These are phyloP conservation scores for Troides oblongomaculatus DNA, from an alignment of 2,888 invertebrate species.

Conservation along the genomic window DNA sequence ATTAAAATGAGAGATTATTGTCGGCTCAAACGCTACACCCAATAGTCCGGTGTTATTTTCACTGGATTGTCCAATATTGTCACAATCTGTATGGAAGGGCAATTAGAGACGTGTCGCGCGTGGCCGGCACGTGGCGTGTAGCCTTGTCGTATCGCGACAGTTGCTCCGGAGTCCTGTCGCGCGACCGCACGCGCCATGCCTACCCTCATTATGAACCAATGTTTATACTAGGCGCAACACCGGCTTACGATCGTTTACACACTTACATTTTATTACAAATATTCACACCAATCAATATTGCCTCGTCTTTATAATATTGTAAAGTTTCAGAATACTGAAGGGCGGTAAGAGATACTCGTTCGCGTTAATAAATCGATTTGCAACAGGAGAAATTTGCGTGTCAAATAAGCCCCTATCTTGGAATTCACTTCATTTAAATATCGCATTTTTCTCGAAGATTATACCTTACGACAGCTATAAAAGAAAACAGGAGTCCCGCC, in stretches of 20 bases:
- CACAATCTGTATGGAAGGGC: slow-evolving; percentile 73
- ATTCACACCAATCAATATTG: slow-evolving; percentile 27
- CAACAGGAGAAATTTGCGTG: slow-evolving; percentile 64
- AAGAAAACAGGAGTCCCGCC: slow-evolving; percentile 77
- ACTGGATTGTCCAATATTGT: slow-evolving; percentile 79
- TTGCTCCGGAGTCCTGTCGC: slow-evolving; percentile 32
- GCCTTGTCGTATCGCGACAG: slow-evolving; percentile 38
- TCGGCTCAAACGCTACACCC: slow-evolving; percentile 57
- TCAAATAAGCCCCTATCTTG: slow-evolving; percentile 66
- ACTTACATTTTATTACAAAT: slow-evolving; percentile 47
- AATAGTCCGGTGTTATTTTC: slow-evolving; percentile 75
- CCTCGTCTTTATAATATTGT: not conserved
- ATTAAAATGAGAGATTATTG: slow-evolving; percentile 79
- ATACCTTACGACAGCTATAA: slow-evolving; percentile 80
- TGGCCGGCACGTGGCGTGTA: slow-evolving; percentile 65
- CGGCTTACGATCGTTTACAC: slow-evolving; percentile 49
- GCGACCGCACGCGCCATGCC: slow-evolving; percentile 49
- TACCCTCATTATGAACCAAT: slow-evolving; percentile 58
- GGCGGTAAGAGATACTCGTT: slow-evolving; percentile 38
- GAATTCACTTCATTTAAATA: slow-evolving; percentile 80
- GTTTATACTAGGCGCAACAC: slow-evolving; percentile 64
- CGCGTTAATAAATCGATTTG: slow-evolving; percentile 69
- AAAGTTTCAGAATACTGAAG: not conserved
- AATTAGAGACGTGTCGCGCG: slow-evolving; percentile 77
- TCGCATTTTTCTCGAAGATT: slow-evolving; percentile 80